phyloP scores from a whole-genome alignment of 2,113 vertebrate genomes.

The Nothocercus nigrocapillus region DNA sequence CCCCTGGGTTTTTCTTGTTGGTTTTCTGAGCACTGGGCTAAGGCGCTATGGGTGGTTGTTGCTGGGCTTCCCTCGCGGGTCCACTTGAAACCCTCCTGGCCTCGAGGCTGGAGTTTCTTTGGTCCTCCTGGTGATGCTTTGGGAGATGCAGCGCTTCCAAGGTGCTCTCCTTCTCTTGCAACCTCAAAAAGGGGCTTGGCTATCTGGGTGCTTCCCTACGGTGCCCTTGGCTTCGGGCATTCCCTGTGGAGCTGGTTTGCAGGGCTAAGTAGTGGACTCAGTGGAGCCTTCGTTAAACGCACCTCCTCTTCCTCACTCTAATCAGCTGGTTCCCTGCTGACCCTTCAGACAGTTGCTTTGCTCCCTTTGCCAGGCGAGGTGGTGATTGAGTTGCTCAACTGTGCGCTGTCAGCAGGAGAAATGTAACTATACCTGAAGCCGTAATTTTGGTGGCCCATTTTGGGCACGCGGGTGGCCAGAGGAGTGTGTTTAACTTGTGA shows the following conservation, averaged over 20 bases:
- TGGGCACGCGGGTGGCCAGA: accelerated
- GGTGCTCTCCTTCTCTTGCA: accelerated
- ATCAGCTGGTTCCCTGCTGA: neutral
- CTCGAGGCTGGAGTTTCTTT: neutral
- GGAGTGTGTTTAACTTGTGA: neutral
- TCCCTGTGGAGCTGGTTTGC: neutral
- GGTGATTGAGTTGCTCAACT: neutral
- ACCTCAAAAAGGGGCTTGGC: accelerated
- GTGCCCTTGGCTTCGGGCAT: neutral
- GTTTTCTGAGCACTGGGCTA: neutral
- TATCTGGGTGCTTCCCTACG: accelerated
- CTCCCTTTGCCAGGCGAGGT: neutral
- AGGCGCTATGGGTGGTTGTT: neutral
- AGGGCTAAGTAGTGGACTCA: neutral
- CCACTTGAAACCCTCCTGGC: neutral
- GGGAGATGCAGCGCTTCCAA: neutral
- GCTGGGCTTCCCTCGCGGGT: neutral
- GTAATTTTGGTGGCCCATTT: neutral
- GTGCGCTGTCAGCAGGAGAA: neutral
- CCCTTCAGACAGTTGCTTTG: neutral
- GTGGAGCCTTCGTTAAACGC: neutral
- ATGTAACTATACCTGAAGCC: neutral
- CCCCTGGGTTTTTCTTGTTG: neutral
- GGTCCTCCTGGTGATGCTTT: neutral
- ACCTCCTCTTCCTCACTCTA: neutral